These are phyloP conservation scores for Drosophila mojavensis DNA, from an alignment of 1,140 invertebrate species.

Conservation along the genomic window DNA sequence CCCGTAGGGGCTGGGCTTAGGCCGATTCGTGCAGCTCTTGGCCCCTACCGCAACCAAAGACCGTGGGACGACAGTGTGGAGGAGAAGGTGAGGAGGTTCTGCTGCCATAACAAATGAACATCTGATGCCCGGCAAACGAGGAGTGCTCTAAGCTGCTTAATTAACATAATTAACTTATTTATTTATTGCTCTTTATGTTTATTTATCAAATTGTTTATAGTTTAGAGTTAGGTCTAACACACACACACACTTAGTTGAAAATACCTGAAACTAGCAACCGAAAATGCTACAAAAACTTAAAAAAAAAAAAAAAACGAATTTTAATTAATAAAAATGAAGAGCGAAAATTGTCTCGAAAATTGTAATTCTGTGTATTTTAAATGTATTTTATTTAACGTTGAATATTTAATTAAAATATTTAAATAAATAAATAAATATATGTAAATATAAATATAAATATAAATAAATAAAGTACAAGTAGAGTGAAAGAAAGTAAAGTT, in stretches of 20 bases:
- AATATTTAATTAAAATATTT: conserved; percentile 48
- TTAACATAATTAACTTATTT: conserved; percentile 42
- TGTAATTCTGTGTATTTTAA: conserved; percentile 33
- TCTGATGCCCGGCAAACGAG: conserved; percentile 44
- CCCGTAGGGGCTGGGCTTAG: conserved; percentile 42
- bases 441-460: conserved; percentile 39
- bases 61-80: conserved; percentile 25
- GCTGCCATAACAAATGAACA: conserved; percentile 68
- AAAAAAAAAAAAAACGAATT: conserved; percentile 35
- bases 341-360: conserved; percentile 59
- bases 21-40: conserved; percentile 60
- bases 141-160: conserved; percentile 54
- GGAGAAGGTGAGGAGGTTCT: conserved; percentile 52
- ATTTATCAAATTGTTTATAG: conserved; percentile 65
- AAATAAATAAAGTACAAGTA: conserved; percentile 9
- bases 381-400: conserved; percentile 50
- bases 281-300: conserved; percentile 73
- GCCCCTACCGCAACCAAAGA: conserved; percentile 67
- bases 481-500: conserved; percentile 2
- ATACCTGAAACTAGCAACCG: conserved; percentile 64
- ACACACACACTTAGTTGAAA: conserved; percentile 73
- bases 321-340: conserved; percentile 37
- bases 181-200: conserved; percentile 44
- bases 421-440: conserved; percentile 63
- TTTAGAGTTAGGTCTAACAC: conserved; percentile 52